A percentile compares a stretch with the other conserved stretches of the same genome.
Evolutionary conservation across 2,888 invertebrate genomes (phyloP).

Genomic region (Notocelia uddmanniana): DNA sequence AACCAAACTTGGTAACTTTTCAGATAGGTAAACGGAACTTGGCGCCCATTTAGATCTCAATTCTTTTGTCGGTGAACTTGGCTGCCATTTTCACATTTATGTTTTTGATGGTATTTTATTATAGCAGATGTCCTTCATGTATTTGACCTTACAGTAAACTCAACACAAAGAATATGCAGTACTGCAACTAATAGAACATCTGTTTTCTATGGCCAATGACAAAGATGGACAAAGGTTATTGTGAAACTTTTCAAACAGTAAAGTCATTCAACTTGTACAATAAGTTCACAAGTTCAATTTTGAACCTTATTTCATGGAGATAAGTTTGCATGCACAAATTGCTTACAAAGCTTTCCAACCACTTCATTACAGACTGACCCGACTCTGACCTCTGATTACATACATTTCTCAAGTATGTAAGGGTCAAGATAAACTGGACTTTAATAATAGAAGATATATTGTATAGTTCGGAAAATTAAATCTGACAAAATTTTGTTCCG

Average conservation of each 20-base stretch:
- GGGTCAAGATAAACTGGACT: not conserved
- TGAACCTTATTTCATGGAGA: not conserved
- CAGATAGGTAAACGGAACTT: no score
- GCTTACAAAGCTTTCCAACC: not conserved
- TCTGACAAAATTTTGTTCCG: not conserved
- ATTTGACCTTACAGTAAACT: not conserved
- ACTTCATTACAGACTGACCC: not conserved
- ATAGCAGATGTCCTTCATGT: not conserved
- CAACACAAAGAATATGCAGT: constrained; percentile 2
- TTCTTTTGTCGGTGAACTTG: no score
- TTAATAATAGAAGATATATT: not conserved
- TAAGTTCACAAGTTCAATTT: not conserved
- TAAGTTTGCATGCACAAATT: not conserved
- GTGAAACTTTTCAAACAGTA: not conserved
- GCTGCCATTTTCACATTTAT: no score
- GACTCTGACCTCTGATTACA: not conserved
- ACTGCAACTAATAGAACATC: constrained; percentile 18
- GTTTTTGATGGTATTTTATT: no score
- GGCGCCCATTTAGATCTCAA: no score
- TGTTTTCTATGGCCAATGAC: constrained; percentile 17
- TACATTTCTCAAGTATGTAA: not conserved
- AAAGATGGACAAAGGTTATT: constrained; percentile 4
- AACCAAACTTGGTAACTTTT: no score
- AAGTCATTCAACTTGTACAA: not conserved
- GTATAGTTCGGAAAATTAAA: not conserved